These are phyloP conservation scores for Aspidiotus destructor DNA, from an alignment of 2,888 invertebrate species.

Conservation along the genomic window DNA sequence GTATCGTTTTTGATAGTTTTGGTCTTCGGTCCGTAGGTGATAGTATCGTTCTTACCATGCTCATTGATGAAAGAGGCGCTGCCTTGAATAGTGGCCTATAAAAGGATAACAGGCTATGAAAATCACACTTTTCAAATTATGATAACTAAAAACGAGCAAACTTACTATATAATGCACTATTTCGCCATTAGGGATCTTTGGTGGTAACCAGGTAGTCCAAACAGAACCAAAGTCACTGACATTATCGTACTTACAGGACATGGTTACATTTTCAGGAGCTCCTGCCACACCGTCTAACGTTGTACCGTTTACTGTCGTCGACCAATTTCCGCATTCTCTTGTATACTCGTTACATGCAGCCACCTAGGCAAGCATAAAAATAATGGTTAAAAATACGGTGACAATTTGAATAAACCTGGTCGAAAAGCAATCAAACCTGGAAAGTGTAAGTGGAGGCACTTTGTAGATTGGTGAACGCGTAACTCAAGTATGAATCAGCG, in stretches of 20 bases:
- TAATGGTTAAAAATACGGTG: background rate
- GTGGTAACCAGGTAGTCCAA: slow-evolving; percentile 62
- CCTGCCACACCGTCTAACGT: slow-evolving; percentile 74
- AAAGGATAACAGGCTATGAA: background rate
- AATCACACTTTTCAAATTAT: background rate
- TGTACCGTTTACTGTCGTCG: slow-evolving; percentile 63
- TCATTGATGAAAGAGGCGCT: slow-evolving; percentile 49
- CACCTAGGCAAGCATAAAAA: slow-evolving; percentile 42
- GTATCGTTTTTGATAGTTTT: slow-evolving; percentile 48
- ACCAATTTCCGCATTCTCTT: slow-evolving; percentile 66
- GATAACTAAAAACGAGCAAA: background rate
- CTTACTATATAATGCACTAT: slow-evolving; percentile 61
- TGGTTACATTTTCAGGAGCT: slow-evolving; percentile 57
- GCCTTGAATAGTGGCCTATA: slow-evolving; percentile 3
- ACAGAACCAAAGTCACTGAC: slow-evolving; percentile 53
- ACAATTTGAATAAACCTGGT: background rate
- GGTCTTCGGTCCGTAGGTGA: slow-evolving; percentile 52
- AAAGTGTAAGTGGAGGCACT: slow-evolving; percentile 73
- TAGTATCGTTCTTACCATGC: slow-evolving; percentile 45
- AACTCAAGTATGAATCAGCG: slow-evolving; percentile 55
- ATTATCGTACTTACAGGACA: slow-evolving; percentile 57
- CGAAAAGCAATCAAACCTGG: slow-evolving; percentile 47
- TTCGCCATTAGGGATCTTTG: slow-evolving; percentile 63
- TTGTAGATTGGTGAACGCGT: slow-evolving; percentile 66
- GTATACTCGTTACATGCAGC: slow-evolving; percentile 72